Evolutionary conservation across 2,113 vertebrate genomes (phyloP).

Genomic region (Tilapia sparmanii): DNA sequence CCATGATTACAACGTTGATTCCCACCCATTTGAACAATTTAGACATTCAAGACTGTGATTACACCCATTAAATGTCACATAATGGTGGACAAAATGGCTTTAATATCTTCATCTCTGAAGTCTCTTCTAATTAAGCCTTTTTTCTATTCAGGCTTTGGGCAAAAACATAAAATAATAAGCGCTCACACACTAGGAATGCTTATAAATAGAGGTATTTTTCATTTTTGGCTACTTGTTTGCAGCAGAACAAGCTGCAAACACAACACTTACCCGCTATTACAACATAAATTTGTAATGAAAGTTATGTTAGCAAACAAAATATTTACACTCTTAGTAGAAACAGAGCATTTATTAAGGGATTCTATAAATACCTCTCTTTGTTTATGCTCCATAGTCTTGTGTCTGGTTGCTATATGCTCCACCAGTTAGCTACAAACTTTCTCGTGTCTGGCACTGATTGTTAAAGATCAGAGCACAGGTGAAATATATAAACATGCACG

Average conservation of each 20-base stretch:
- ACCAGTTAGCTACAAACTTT: not conserved
- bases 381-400: not conserved
- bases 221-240: not conserved
- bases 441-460: not conserved
- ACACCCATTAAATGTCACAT: not conserved
- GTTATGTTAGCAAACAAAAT: not conserved
- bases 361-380: not conserved
- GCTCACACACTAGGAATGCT: not conserved
- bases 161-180: not conserved
- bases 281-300: not conserved
- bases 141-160: not conserved
- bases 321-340: not conserved
- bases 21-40: not conserved
- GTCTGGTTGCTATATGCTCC: not conserved
- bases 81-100: not conserved
- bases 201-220: not conserved
- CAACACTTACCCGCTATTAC: not conserved
- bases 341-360: not conserved
- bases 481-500: not conserved
- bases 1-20: slow-evolving; percentile 10
- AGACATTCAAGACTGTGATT: not conserved
- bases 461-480: not conserved
- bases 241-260: not conserved
- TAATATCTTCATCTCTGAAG: not conserved
- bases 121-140: not conserved